A percentile compares a stretch with the other conserved stretches of the same genome.
phyloP scores from a whole-genome alignment of 2,797 vertebrate genomes.

The Falco concolor region DNA sequence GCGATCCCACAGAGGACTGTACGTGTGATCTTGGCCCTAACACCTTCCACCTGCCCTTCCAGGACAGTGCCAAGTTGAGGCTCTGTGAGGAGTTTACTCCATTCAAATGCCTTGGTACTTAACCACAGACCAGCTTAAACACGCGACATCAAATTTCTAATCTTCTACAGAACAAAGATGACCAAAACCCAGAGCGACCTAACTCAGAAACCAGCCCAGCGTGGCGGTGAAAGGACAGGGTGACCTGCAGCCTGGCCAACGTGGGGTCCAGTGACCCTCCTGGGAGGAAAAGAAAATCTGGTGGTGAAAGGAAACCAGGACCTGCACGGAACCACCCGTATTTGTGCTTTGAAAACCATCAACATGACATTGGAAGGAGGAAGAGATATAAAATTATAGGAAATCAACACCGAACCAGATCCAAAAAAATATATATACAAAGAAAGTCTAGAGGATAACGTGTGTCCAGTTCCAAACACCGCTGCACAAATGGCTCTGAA shows the following conservation, averaged over 20 bases:
- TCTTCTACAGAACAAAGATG: background rate
- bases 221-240: background rate
- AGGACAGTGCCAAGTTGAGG: background rate
- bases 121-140: background rate
- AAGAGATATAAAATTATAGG: slow-evolving; percentile 23
- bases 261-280: background rate
- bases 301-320: background rate
- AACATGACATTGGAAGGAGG: background rate
- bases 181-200: background rate
- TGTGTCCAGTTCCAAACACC: background rate
- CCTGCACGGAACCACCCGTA: background rate
- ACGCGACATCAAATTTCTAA: background rate
- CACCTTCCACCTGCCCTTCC: background rate
- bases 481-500: background rate
- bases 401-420: slow-evolving; percentile 43
- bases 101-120: background rate
- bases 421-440: background rate
- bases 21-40: background rate
- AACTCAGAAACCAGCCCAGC: background rate
- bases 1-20: fast-evolving
- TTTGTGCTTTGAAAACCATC: slow-evolving; percentile 41
- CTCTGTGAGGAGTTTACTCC: background rate
- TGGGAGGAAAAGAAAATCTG: background rate
- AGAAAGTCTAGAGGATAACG: background rate
- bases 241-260: background rate